Evolutionary conservation across 2,888 invertebrate species (phyloP).

Genomic region (Plagodis dolabraria): DNA sequence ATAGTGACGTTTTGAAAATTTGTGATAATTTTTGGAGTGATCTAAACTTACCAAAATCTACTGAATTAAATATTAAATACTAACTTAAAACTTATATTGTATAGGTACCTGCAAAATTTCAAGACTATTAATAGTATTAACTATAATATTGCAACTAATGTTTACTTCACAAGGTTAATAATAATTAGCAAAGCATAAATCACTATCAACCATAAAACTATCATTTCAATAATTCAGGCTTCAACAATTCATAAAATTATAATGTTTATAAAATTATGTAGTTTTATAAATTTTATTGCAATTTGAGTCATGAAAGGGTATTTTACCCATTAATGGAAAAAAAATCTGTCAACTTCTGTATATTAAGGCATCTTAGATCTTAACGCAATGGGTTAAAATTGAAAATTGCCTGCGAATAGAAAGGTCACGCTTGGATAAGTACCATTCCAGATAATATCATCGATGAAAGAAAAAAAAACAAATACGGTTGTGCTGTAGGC

Average conservation of each 20-base stretch:
- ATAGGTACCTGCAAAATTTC: too few relatives aligned
- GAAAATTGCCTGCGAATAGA: slow-evolving; percentile 10
- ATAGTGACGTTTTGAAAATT: too few relatives aligned
- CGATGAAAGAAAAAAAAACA: slow-evolving; percentile 29
- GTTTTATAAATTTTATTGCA: slow-evolving; percentile 27
- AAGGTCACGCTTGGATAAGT: slow-evolving; percentile 27
- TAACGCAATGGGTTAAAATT: slow-evolving; percentile 16
- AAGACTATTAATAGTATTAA: too few relatives aligned
- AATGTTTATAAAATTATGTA: slow-evolving; percentile 20
- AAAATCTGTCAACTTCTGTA: slow-evolving; percentile 10
- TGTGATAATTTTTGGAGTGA: too few relatives aligned
- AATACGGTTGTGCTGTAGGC: slow-evolving; percentile 23
- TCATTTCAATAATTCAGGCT: slow-evolving; percentile 15
- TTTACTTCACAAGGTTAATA: neutral
- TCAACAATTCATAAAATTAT: slow-evolving; percentile 15
- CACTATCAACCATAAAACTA: slow-evolving; percentile 11
- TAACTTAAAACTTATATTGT: too few relatives aligned
- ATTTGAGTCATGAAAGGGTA: slow-evolving; percentile 28
- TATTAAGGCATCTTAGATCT: too few relatives aligned
- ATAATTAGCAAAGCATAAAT: slow-evolving; percentile 7
- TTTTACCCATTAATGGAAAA: slow-evolving; percentile 22
- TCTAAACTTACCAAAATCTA: too few relatives aligned
- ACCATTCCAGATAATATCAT: slow-evolving; percentile 30
- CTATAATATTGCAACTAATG: too few relatives aligned
- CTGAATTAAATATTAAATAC: too few relatives aligned